A percentile compares a stretch with the other conserved stretches of the same genome.
Evolutionary conservation across 2,113 vertebrate species (phyloP).

Genomic region (Lontra canadensis): DNA sequence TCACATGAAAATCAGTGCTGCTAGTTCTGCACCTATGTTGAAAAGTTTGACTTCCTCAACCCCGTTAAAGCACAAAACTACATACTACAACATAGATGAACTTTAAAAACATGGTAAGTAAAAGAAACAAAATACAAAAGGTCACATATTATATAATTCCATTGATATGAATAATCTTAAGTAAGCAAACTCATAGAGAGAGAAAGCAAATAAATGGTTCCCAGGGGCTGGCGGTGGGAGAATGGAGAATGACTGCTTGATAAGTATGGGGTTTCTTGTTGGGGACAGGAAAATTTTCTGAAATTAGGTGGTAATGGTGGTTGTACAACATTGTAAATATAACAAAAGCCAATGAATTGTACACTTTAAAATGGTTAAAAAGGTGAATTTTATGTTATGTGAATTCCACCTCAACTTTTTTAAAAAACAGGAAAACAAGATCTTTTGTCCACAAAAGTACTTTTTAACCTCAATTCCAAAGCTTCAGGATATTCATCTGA

Average conservation of each 20-base stretch:
- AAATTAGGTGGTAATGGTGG: not conserved
- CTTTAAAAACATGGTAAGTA: not conserved
- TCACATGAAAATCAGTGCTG: not conserved
- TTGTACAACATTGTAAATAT: not conserved
- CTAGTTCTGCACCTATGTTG: not conserved
- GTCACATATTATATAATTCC: not conserved
- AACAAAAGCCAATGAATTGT: not conserved
- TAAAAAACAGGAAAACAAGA: not conserved
- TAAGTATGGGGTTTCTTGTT: not conserved
- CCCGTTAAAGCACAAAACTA: not conserved
- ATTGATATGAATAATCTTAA: not conserved
- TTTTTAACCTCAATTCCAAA: slow-evolving; percentile 40
- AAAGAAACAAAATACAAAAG: not conserved
- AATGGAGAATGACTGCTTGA: no score
- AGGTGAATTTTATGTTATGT: not conserved
- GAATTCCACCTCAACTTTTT: not conserved
- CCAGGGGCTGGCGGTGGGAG: not conserved
- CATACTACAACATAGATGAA: not conserved
- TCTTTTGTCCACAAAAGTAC: not conserved
- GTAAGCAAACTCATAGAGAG: not conserved
- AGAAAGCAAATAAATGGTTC: not conserved
- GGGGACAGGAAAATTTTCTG: not conserved
- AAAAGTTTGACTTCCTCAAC: not conserved
- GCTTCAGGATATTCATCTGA: not conserved
- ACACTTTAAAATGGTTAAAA: not conserved